These are phyloP conservation scores for Echeneis naucrates DNA, from an alignment of 2,797 vertebrate genomes.

Conservation along the genomic window DNA sequence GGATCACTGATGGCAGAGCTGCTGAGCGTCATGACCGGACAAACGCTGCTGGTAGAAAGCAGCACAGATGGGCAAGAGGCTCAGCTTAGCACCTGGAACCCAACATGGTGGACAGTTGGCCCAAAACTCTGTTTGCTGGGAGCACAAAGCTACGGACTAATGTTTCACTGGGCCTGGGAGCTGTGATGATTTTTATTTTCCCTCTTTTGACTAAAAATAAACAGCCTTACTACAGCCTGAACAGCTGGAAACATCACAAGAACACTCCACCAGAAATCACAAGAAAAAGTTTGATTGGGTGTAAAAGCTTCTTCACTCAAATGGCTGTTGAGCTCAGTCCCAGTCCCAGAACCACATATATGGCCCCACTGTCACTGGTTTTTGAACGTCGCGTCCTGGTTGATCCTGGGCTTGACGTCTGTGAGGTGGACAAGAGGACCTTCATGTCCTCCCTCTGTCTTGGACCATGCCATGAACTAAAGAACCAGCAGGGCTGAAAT, in stretches of 20 bases:
- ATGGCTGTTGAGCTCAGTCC: too few relatives aligned
- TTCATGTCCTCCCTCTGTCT: neutral
- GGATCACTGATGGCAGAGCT: neutral
- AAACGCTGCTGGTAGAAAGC: conserved; percentile 39
- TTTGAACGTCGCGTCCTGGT: neutral
- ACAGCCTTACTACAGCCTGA: too few relatives aligned
- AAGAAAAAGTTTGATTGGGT: too few relatives aligned
- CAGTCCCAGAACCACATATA: too few relatives aligned
- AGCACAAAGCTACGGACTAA: neutral
- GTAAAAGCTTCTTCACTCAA: conserved; percentile 3
- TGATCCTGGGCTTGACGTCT: conserved; percentile 22
- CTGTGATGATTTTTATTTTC: too few relatives aligned
- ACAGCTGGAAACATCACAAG: neutral
- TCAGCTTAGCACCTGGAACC: conserved; percentile 49
- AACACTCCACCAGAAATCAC: too few relatives aligned
- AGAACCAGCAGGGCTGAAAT: conserved; percentile 13
- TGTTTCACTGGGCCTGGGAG: neutral
- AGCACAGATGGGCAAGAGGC: conserved; percentile 31
- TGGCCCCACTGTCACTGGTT: too few relatives aligned
- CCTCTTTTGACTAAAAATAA: too few relatives aligned
- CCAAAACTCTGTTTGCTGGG: neutral
- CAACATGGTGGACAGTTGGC: neutral
- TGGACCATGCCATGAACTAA: neutral
- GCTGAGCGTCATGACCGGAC: conserved; percentile 10
- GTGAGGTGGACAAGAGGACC: neutral